Conservation (phyloP, 2,797 vertebrate genomes). For the Lutra lutra region DNA sequence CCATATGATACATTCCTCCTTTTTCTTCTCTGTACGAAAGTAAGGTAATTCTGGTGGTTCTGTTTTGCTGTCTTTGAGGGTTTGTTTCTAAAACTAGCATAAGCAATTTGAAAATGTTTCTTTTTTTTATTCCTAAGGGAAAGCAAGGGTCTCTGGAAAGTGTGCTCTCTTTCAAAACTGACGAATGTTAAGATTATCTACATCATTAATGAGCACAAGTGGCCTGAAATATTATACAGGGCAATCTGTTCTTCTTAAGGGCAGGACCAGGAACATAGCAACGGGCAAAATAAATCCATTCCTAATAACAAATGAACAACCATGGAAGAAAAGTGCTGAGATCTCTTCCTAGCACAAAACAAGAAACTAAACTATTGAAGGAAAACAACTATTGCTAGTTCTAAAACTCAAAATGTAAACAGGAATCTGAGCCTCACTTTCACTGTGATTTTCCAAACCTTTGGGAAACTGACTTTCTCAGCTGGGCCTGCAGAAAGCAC, state of each 20-base stretch:
- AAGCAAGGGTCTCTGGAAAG: background rate
- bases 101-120: background rate
- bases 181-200: background rate
- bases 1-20: background rate
- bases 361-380: constrained; percentile 28
- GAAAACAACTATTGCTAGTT: background rate
- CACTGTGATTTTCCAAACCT: background rate
- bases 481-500: background rate
- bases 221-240: constrained; percentile 1
- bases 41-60: background rate
- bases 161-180: background rate
- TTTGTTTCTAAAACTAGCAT: constrained; percentile 32
- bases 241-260: constrained; percentile 2
- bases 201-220: background rate
- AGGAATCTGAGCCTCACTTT: background rate
- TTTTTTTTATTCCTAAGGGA: background rate
- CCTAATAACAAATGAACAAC: background rate
- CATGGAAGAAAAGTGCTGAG: background rate
- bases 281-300: background rate
- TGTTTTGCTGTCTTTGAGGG: background rate
- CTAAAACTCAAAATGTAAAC: background rate
- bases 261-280: background rate
- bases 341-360: constrained; percentile 15
- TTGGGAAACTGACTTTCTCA: background rate
- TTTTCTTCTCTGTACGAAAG: background rate